A percentile compares a stretch with the other conserved stretches of the same genome.
Evolutionary conservation across 2,888 invertebrate genomes (phyloP).

Genomic region (Dynastes maya): DNA sequence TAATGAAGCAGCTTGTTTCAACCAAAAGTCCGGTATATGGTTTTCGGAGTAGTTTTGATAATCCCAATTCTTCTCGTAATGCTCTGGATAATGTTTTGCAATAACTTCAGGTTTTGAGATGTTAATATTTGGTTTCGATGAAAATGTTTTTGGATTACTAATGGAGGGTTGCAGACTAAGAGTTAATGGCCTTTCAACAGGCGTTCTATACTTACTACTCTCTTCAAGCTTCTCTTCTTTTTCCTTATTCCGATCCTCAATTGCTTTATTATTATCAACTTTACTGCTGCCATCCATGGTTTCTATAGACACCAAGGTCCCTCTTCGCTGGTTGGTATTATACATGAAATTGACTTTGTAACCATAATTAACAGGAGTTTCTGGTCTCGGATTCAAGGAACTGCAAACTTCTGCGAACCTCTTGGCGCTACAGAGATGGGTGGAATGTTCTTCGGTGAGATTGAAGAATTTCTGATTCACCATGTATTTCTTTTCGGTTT

Average conservation of each 20-base stretch:
- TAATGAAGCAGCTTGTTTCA: conserved; percentile 43
- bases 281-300: conserved; percentile 26
- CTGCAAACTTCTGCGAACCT: conserved; percentile 79
- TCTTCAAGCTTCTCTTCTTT: not conserved
- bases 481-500: conserved; percentile 73
- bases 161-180: not conserved
- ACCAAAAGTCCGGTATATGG: conserved; percentile 41
- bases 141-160: conserved; percentile 21
- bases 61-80: conserved; percentile 32
- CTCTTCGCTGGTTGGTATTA: conserved; percentile 32
- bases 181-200: conserved; percentile 6
- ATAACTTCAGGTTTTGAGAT: conserved; percentile 11
- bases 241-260: not conserved
- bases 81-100: not conserved
- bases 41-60: conserved; percentile 7
- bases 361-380: conserved; percentile 28
- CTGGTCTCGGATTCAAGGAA: conserved; percentile 35
- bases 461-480: conserved; percentile 79
- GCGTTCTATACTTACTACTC: not conserved
- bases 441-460: conserved; percentile 78
- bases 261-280: not conserved
- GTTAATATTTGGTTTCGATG: not conserved
- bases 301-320: conserved; percentile 45
- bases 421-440: conserved; percentile 90
- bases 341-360: conserved; percentile 44